phyloP scores from a whole-genome alignment of 2,797 vertebrate genomes.

The Mus minutoides region DNA sequence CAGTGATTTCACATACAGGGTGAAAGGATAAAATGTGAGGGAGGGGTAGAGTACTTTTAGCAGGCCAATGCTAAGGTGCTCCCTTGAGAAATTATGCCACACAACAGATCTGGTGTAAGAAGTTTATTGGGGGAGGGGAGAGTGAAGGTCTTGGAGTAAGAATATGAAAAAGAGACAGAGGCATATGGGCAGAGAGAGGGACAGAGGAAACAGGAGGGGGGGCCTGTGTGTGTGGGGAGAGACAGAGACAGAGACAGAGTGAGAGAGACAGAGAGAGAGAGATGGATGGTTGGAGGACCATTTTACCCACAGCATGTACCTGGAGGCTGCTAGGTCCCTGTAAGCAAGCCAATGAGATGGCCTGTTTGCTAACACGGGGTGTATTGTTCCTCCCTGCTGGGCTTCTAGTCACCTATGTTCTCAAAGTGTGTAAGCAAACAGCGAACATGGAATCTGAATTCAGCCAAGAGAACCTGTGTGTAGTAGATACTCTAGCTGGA shows the following conservation, averaged over 20 bases:
- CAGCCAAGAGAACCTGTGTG: neutral
- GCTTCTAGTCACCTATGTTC: neutral
- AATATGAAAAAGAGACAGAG: neutral
- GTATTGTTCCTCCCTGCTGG: neutral
- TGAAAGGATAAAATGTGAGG: neutral
- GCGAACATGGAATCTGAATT: neutral
- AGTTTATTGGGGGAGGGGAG: neutral
- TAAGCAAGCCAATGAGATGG: neutral
- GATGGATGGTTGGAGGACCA: neutral
- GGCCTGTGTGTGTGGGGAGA: too few relatives aligned
- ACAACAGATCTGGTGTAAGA: neutral
- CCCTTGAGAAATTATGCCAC: neutral
- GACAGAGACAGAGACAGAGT: too few relatives aligned
- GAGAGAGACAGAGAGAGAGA: neutral
- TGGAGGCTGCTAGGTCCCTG: neutral
- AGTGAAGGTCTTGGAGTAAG: neutral
- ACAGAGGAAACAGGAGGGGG: neutral
- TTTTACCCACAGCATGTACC: neutral
- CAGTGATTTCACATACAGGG: neutral
- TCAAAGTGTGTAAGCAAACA: neutral
- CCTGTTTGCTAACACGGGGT: neutral
- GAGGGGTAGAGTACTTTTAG: neutral
- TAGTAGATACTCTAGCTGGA: neutral
- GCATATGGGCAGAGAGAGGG: neutral
- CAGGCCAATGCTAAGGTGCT: neutral